Evolutionary conservation across 2,888 invertebrate species (phyloP).

Genomic region (Amphiduros pacificus): DNA sequence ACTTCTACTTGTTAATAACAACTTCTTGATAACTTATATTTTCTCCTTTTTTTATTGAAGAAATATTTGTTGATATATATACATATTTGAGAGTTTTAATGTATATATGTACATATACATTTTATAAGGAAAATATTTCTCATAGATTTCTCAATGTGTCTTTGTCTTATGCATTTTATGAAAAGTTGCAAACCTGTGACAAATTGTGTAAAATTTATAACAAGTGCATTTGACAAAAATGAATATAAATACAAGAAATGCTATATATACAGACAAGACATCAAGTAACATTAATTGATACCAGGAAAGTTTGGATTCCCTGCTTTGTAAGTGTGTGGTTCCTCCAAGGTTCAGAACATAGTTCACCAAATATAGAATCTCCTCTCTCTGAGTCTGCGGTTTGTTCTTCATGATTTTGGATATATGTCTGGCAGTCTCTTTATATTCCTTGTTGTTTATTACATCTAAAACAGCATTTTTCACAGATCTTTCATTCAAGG

Average conservation of each 20-base stretch:
- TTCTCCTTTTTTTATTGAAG: no score
- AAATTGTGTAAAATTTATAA: no score
- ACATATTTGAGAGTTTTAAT: no score
- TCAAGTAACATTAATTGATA: slow-evolving; percentile 22
- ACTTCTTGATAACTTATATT: no score
- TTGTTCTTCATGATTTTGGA: slow-evolving; percentile 13
- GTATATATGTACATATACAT: no score
- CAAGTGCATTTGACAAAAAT: neutral
- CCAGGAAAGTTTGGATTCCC: slow-evolving; percentile 15
- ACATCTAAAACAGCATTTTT: slow-evolving; percentile 13
- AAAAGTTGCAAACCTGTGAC: no score
- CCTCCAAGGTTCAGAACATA: slow-evolving; percentile 13
- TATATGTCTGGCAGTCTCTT: slow-evolving; percentile 12
- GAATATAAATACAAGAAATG: neutral
- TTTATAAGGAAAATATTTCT: no score
- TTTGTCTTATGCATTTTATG: no score
- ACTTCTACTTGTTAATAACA: no score
- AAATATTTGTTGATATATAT: no score
- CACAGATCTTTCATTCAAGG: slow-evolving; percentile 9
- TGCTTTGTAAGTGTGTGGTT: slow-evolving; percentile 16
- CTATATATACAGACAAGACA: slow-evolving; percentile 3
- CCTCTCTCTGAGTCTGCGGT: slow-evolving; percentile 9
- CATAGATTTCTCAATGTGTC: no score
- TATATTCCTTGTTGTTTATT: slow-evolving; percentile 1
- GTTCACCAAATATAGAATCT: slow-evolving; percentile 22